phyloP scores from a whole-genome alignment of 1,140 invertebrate species.

The Leucophenga varia region DNA sequence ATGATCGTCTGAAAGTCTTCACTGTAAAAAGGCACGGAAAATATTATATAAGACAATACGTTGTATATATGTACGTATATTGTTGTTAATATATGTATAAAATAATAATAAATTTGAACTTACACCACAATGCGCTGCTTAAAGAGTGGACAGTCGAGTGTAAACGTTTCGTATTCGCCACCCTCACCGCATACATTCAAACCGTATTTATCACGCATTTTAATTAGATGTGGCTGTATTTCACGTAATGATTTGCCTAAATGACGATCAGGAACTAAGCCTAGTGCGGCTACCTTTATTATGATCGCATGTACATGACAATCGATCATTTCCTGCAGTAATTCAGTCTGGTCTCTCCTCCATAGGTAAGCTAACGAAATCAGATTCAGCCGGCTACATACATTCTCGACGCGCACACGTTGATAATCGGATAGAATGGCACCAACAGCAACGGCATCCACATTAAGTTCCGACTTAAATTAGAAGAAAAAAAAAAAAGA shows the following conservation, averaged over 20 bases:
- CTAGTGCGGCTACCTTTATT: slow-evolving; percentile 94
- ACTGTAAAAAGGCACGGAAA: no score
- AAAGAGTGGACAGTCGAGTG: slow-evolving; percentile 94
- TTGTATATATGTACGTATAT: slow-evolving; percentile 16
- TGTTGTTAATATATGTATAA: no score
- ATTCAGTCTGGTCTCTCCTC: slow-evolving; percentile 88
- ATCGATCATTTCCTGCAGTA: slow-evolving; percentile 97
- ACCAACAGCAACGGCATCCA: slow-evolving; percentile 93
- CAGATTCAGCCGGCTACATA: slow-evolving; percentile 89
- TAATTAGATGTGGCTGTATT: slow-evolving; percentile 80
- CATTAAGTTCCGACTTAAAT: slow-evolving; percentile 72
- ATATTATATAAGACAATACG: slow-evolving; percentile 8
- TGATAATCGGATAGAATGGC: slow-evolving; percentile 99
- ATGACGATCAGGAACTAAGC: slow-evolving; percentile 82
- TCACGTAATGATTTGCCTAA: slow-evolving; percentile 84
- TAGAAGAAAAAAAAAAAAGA: not conserved
- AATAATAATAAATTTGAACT: no score
- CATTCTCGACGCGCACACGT: slow-evolving; percentile 94
- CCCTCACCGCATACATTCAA: slow-evolving; percentile 98
- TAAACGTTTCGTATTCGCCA: slow-evolving; percentile 98
- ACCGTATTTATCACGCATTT: slow-evolving; percentile 93
- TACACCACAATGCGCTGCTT: slow-evolving; percentile 87
- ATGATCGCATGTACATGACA: slow-evolving; percentile 90
- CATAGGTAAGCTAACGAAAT: slow-evolving; percentile 90
- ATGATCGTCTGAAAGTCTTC: slow-evolving; percentile 86